Conservation (phyloP, 2,888 invertebrate species). For the Isoperla grammatica region DNA sequence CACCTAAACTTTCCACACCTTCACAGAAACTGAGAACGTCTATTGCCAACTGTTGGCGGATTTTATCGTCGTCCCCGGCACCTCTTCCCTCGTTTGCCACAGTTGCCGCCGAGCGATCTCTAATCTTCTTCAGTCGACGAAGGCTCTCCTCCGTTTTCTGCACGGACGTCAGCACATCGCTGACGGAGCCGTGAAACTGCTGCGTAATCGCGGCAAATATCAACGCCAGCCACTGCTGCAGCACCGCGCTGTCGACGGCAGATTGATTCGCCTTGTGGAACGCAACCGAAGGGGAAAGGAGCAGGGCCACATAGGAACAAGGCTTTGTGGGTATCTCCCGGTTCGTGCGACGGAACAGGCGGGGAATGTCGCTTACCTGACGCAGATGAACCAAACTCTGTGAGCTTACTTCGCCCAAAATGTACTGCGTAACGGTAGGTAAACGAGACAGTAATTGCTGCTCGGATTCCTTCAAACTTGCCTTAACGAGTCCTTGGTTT, state of each 20-base stretch:
- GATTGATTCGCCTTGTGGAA: constrained; percentile 50
- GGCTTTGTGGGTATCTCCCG: constrained; percentile 76
- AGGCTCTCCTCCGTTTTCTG: constrained; percentile 94
- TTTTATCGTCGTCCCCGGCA: constrained; percentile 90
- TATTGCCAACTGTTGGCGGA: constrained; percentile 79
- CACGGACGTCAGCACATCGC: constrained; percentile 87
- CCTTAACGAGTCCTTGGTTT: constrained; percentile 27
- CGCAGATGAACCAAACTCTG: constrained; percentile 58
- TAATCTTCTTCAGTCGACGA: constrained; percentile 77
- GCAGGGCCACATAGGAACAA: constrained; percentile 69
- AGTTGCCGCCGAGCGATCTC: constrained; percentile 52
- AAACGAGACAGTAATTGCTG: constrained; percentile 25
- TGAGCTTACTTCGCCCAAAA: constrained; percentile 42
- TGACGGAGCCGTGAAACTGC: constrained; percentile 54
- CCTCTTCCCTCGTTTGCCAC: constrained; percentile 49
- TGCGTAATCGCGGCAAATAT: constrained; percentile 46
- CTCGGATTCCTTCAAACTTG: constrained; percentile 33
- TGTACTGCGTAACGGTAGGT: constrained; percentile 41
- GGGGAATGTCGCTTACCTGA: constrained; percentile 88
- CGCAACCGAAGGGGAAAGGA: constrained; percentile 54
- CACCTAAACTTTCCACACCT: constrained; percentile 52
- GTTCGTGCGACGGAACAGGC: constrained; percentile 88
- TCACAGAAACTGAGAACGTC: constrained; percentile 74
- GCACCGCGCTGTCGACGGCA: constrained; percentile 27
- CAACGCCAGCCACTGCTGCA: constrained; percentile 41